Percentiles rank a stretch among this genome's conserved stretches.
These are phyloP conservation scores for Bombycilla garrulus DNA, from an alignment of 2,113 vertebrate species.

Conservation along the genomic window DNA sequence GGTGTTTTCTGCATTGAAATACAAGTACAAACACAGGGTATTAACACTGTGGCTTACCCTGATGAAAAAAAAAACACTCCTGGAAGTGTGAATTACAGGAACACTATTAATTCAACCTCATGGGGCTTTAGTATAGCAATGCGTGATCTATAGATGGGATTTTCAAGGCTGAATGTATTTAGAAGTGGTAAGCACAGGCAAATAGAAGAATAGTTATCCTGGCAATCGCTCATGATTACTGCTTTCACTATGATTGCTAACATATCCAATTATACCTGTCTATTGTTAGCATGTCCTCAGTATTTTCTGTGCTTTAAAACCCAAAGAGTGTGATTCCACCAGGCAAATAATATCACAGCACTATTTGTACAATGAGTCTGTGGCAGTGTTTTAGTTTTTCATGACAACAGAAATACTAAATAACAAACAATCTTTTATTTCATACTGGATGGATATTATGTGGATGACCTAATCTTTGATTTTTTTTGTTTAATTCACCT, in stretches of 20 bases:
- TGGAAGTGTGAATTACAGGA: conserved; percentile 23
- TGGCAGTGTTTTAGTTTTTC: neutral
- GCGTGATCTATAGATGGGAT: neutral
- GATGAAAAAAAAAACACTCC: conserved; percentile 1
- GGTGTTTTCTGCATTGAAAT: conserved; percentile 19
- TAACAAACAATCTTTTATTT: neutral
- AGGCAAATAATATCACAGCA: neutral
- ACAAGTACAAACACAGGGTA: neutral
- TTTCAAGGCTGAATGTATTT: conserved; percentile 33
- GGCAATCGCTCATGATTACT: neutral
- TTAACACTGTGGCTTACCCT: neutral
- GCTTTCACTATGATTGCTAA: accelerated
- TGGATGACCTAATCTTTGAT: neutral
- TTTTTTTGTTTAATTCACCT: neutral
- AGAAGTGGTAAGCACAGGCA: neutral
- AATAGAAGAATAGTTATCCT: neutral
- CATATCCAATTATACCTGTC: neutral
- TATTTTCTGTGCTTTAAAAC: neutral
- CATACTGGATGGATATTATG: neutral
- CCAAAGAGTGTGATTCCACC: neutral
- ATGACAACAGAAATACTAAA: neutral
- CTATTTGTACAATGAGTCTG: neutral
- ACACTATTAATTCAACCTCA: conserved; percentile 13
- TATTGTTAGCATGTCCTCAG: neutral
- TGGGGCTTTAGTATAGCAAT: neutral